A percentile compares a stretch with the other conserved stretches of the same genome.
These are phyloP conservation scores for Decapterus maruadsi DNA, from an alignment of 2,797 vertebrate species.

Conservation along the genomic window DNA sequence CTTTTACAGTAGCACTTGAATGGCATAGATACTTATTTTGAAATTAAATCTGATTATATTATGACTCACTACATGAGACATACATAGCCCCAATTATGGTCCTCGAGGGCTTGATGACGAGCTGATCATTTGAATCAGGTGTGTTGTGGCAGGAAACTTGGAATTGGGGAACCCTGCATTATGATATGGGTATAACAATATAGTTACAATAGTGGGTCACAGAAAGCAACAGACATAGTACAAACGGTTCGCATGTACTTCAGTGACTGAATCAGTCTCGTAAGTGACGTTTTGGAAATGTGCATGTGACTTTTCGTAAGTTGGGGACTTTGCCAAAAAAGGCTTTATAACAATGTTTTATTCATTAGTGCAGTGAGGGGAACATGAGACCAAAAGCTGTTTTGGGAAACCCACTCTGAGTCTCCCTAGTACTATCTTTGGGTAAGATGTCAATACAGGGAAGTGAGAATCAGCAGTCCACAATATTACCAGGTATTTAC, in stretches of 20 bases:
- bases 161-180: too few relatives aligned
- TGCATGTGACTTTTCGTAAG: neutral
- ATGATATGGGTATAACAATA: neutral
- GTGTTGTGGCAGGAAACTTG: too few relatives aligned
- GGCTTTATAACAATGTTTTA: neutral
- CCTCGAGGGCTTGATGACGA: too few relatives aligned
- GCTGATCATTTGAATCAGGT: too few relatives aligned
- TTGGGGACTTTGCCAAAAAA: too few relatives aligned
- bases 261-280: neutral
- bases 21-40: neutral
- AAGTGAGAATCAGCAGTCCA: neutral
- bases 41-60: neutral
- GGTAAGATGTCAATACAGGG: neutral
- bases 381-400: neutral
- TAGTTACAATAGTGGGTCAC: neutral
- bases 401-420: neutral
- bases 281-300: neutral
- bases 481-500: neutral
- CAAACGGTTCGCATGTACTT: neutral
- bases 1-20: neutral
- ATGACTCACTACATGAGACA: neutral
- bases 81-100: too few relatives aligned
- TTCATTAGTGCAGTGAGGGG: neutral
- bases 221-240: neutral
- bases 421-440: rapidly evolving